Percentiles rank a stretch among this genome's conserved stretches.
Conservation (phyloP, 1,140 invertebrate genomes). For the Procambarus clarkii region DNA sequence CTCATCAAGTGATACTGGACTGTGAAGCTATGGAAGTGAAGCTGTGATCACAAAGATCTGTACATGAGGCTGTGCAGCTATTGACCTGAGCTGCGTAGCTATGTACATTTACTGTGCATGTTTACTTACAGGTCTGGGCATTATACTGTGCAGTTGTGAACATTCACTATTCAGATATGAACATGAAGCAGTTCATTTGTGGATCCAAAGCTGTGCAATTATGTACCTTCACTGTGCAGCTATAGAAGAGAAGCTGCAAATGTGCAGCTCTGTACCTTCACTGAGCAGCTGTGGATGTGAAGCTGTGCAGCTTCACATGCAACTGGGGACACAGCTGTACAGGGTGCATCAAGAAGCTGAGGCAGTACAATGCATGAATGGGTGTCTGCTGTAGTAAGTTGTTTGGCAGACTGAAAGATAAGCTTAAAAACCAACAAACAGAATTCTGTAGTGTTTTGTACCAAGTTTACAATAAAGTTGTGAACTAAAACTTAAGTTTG, state of each 20-base stretch:
- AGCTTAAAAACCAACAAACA: too few species aligned
- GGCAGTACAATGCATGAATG: background rate
- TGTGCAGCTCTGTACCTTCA: too few species aligned
- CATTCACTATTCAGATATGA: too few species aligned
- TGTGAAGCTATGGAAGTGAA: background rate
- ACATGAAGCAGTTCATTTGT: background rate
- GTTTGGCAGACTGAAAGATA: too few species aligned
- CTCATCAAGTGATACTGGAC: background rate
- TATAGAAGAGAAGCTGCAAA: too few species aligned
- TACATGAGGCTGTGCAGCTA: background rate
- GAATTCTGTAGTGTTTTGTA: background rate
- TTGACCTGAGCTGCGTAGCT: background rate
- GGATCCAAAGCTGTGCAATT: background rate
- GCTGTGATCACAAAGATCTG: too few species aligned
- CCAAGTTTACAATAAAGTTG: background rate
- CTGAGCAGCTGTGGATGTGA: background rate
- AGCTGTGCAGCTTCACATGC: background rate
- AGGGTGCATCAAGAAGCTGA: background rate
- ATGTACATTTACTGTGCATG: background rate
- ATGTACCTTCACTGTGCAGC: background rate
- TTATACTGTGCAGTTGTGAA: too few species aligned
- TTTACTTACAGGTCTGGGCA: too few species aligned
- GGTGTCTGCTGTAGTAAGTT: background rate
- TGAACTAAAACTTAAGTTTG: background rate
- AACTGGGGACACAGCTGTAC: background rate